phyloP scores from a whole-genome alignment of 2,797 vertebrate genomes.

The Xenops minutus region DNA sequence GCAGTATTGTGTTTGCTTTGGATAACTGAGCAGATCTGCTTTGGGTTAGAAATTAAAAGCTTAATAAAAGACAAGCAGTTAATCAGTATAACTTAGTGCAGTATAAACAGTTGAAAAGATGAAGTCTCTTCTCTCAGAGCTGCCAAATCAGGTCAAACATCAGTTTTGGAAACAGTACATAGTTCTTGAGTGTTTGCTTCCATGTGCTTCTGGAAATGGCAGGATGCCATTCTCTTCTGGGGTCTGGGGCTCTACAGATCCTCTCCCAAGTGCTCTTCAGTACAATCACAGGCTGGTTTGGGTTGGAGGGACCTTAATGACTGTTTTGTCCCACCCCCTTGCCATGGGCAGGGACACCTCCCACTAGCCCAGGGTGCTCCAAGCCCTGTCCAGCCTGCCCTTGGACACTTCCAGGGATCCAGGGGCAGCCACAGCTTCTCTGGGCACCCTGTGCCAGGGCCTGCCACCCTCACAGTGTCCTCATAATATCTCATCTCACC shows the following conservation, averaged over 20 bases:
- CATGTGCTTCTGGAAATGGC: not conserved
- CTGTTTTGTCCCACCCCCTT: not conserved
- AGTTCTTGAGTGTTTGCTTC: not conserved
- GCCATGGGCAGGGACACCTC: not conserved
- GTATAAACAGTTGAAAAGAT: not conserved
- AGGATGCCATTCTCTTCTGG: not conserved
- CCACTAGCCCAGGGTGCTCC: accelerated
- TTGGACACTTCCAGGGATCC: accelerated
- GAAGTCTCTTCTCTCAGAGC: not conserved
- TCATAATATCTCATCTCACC: not conserved
- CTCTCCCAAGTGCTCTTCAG: not conserved
- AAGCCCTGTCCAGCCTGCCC: accelerated
- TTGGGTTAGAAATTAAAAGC: not conserved
- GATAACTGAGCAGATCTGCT: not conserved
- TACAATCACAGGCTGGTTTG: not conserved
- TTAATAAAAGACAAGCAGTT: not conserved
- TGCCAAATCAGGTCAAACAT: not conserved
- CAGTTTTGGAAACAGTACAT: not conserved
- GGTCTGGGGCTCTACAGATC: not conserved
- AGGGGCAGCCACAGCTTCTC: not conserved
- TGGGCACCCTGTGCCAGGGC: not conserved
- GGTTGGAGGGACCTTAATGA: not conserved
- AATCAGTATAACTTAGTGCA: not conserved
- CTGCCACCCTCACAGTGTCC: accelerated
- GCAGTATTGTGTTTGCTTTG: not conserved